Percentiles rank a stretch among this genome's conserved stretches.
phyloP scores from a whole-genome alignment of 2,113 vertebrate species.

The Ceyx margarethae region DNA sequence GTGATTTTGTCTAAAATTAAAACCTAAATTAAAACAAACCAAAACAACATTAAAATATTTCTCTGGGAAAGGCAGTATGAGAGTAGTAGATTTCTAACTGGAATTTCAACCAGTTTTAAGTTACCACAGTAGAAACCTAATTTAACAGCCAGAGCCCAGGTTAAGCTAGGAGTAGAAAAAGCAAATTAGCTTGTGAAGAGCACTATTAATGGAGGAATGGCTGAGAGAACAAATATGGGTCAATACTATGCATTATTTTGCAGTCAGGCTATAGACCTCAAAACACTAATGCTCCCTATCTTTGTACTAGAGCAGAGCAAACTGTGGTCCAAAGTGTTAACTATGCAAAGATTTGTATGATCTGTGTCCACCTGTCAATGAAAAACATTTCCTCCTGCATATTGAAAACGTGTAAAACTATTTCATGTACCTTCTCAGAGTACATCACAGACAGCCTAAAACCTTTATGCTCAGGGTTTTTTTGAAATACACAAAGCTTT shows the following conservation, averaged over 20 bases:
- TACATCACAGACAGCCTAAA: not conserved
- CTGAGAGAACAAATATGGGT: not conserved
- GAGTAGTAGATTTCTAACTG: not conserved
- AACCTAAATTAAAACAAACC: no score
- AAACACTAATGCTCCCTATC: not conserved
- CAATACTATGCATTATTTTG: not conserved
- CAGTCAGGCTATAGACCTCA: not conserved
- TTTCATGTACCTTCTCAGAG: not conserved
- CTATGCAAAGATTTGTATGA: constrained; percentile 6
- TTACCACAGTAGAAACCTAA: not conserved
- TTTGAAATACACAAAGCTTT: not conserved
- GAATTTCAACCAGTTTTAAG: not conserved
- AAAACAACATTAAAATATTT: not conserved
- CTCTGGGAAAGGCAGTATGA: not conserved
- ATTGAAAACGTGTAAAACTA: not conserved
- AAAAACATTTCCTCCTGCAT: not conserved
- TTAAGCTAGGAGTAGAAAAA: not conserved
- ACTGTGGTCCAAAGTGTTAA: not conserved
- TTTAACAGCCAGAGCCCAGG: not conserved
- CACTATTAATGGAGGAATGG: not conserved
- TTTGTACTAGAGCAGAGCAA: not conserved
- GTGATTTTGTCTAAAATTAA: not conserved
- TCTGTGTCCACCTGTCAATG: not conserved
- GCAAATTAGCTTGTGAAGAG: not conserved
- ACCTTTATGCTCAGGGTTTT: not conserved